Conservation (phyloP, 1,140 invertebrate genomes). For the Daktulosphaira vitifoliae region DNA sequence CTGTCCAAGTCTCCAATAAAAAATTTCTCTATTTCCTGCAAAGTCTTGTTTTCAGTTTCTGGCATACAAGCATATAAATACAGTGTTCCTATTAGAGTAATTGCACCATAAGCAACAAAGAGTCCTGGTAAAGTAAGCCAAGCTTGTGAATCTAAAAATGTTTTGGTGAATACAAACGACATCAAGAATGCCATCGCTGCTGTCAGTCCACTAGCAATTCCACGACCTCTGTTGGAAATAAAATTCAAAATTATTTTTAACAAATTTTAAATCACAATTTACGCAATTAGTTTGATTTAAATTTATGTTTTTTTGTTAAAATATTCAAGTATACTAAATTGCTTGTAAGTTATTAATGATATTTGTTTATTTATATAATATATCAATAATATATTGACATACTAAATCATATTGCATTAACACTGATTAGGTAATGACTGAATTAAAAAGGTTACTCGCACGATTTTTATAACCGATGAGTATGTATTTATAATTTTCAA, state of each 20-base stretch:
- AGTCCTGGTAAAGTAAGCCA: slow-evolving; percentile 35
- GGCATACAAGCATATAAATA: slow-evolving; percentile 39
- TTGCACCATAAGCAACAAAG: slow-evolving; percentile 37
- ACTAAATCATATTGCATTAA: too few species aligned
- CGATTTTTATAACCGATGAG: too few species aligned
- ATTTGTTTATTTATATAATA: too few species aligned
- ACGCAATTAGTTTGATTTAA: too few species aligned
- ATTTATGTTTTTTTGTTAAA: too few species aligned
- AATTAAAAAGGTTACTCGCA: too few species aligned
- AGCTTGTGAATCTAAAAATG: slow-evolving; percentile 35
- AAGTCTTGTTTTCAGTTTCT: slow-evolving; percentile 39
- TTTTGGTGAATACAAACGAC: slow-evolving; percentile 37
- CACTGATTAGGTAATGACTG: too few species aligned
- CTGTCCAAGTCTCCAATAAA: slow-evolving; percentile 18
- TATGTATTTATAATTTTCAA: too few species aligned
- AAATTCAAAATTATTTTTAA: too few species aligned
- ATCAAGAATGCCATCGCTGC: slow-evolving; percentile 37
- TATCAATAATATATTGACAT: too few species aligned
- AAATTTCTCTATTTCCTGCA: slow-evolving; percentile 37
- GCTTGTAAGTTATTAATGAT: too few species aligned
- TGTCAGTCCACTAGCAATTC: slow-evolving; percentile 37
- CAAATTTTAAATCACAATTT: slow-evolving; percentile 4
- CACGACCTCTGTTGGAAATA: slow-evolving; percentile 37
- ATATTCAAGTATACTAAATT: too few species aligned
- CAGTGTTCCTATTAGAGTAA: slow-evolving; percentile 35